These are phyloP conservation scores for Gadus chalcogrammus DNA, from an alignment of 2,113 vertebrate genomes.

Conservation along the genomic window DNA sequence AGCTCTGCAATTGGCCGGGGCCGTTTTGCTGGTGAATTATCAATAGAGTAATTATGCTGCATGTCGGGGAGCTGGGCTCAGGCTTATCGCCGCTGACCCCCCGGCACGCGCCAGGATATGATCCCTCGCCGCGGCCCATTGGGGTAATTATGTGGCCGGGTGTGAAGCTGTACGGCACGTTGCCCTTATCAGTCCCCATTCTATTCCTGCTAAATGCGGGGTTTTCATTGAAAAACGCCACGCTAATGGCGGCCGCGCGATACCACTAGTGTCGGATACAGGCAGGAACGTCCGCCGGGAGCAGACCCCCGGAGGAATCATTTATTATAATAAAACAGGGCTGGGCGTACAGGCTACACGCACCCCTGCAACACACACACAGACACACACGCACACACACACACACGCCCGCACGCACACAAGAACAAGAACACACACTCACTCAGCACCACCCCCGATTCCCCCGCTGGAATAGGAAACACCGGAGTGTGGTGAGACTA, in stretches of 20 bases:
- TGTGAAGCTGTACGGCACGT: slow-evolving; percentile 68
- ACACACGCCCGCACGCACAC: slow-evolving; percentile 29
- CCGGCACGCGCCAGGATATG: slow-evolving; percentile 65
- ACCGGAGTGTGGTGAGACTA: slow-evolving; percentile 23
- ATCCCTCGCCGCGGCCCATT: slow-evolving; percentile 72
- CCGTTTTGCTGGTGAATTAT: slow-evolving; percentile 77
- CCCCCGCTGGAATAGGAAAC: not conserved
- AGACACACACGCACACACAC: slow-evolving; percentile 22
- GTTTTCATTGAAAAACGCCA: slow-evolving; percentile 75
- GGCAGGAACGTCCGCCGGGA: slow-evolving; percentile 60
- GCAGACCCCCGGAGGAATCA: slow-evolving; percentile 57
- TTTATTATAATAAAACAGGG: slow-evolving; percentile 44
- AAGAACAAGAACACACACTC: not conserved
- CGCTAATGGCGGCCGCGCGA: slow-evolving; percentile 70
- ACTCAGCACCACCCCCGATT: not conserved
- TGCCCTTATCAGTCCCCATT: slow-evolving; percentile 72
- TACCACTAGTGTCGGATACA: slow-evolving; percentile 68
- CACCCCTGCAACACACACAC: not conserved
- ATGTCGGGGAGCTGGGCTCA: slow-evolving; percentile 67
- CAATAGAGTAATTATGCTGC: slow-evolving; percentile 82
- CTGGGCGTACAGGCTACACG: not conserved
- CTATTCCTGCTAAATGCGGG: slow-evolving; percentile 63
- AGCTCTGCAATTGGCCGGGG: slow-evolving; percentile 67
- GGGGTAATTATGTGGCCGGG: slow-evolving; percentile 75
- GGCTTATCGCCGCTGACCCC: slow-evolving; percentile 76